Conservation (phyloP, 2,888 invertebrate genomes). For the Meteorus colon region DNA sequence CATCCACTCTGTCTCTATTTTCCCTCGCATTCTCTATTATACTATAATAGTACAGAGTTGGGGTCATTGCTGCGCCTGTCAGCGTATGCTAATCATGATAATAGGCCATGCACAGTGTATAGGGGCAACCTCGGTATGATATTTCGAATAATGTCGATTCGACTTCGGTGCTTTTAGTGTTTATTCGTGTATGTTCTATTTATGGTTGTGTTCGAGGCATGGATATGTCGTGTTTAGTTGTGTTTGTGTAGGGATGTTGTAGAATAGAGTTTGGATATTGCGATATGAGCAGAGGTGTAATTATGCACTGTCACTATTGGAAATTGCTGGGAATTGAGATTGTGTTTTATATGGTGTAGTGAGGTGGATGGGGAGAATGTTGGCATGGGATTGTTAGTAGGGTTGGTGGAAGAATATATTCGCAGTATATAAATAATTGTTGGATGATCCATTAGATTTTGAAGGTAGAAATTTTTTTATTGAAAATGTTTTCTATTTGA, state of each 20-base stretch:
- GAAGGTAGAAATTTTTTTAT: neutral
- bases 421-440: neutral
- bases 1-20: neutral
- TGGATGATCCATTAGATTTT: neutral
- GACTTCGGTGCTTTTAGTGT: constrained; percentile 39
- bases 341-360: constrained; percentile 21
- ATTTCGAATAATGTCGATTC: constrained; percentile 68
- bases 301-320: constrained; percentile 39
- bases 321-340: constrained; percentile 43
- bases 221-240: neutral
- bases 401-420: neutral
- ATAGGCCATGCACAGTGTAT: constrained; percentile 64
- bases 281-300: constrained; percentile 25
- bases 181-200: neutral
- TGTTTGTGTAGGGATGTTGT: constrained; percentile 21
- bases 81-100: constrained; percentile 71
- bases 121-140: constrained; percentile 60
- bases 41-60: constrained; percentile 35
- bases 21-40: neutral
- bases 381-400: too few relatives aligned
- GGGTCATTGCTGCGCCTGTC: constrained; percentile 62
- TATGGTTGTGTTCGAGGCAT: neutral
- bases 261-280: constrained; percentile 26
- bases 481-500: neutral
- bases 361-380: constrained; percentile 8